Conservation (phyloP, 2,113 vertebrate genomes). For the Tylochromis polylepis region DNA sequence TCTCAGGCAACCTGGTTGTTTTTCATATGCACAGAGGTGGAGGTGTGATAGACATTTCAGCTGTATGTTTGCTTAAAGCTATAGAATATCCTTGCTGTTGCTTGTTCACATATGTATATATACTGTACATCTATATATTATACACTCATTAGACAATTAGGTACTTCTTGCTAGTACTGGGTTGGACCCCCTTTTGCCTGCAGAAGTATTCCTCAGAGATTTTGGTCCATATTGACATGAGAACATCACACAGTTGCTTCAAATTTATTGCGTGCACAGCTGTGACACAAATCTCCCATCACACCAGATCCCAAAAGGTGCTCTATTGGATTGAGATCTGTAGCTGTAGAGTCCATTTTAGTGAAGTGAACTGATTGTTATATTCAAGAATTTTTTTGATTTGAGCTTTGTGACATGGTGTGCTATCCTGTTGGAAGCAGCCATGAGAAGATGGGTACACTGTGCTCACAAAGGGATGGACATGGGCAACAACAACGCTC, state of each 20-base stretch:
- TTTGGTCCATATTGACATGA: neutral
- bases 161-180: neutral
- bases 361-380: neutral
- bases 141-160: neutral
- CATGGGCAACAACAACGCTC: neutral
- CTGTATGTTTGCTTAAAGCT: neutral
- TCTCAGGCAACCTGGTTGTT: conserved; percentile 45
- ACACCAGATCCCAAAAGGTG: neutral
- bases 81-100: neutral
- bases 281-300: neutral
- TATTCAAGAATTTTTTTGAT: neutral
- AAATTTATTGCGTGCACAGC: neutral
- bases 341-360: neutral
- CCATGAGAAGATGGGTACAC: neutral
- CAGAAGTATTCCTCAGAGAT: neutral
- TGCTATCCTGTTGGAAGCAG: neutral
- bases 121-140: neutral
- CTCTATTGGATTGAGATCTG: neutral
- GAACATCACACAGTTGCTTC: neutral
- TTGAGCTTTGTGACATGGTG: neutral
- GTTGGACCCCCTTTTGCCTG: neutral
- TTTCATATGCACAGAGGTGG: conserved; percentile 26
- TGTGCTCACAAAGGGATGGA: neutral
- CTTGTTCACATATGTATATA: neutral
- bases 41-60: neutral